Conservation (phyloP, 2,113 vertebrate genomes). For the Gila orcuttii region DNA sequence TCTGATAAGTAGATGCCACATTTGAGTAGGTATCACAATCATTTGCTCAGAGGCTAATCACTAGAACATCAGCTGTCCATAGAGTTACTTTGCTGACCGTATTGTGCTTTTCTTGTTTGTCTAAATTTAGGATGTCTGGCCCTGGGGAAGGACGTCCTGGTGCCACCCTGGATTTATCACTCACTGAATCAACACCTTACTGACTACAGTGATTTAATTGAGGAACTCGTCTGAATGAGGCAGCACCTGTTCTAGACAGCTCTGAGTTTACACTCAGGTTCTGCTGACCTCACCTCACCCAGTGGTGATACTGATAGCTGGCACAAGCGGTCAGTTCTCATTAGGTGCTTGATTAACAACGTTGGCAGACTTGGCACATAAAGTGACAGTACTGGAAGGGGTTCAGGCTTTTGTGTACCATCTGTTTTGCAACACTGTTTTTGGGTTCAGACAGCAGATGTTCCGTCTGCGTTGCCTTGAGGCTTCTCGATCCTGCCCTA, state of each 20-base stretch:
- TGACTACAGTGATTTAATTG: slow-evolving; percentile 33
- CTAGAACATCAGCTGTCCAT: neutral
- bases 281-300: neutral
- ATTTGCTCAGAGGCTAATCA: neutral
- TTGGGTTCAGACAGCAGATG: slow-evolving; percentile 54
- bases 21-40: neutral
- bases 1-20: neutral
- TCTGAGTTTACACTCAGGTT: neutral
- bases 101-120: slow-evolving; percentile 34
- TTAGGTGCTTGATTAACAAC: slow-evolving; percentile 46
- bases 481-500: slow-evolving; percentile 35
- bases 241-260: slow-evolving; percentile 17
- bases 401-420: slow-evolving; percentile 43
- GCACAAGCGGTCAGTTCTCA: slow-evolving; percentile 33
- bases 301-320: slow-evolving; percentile 28
- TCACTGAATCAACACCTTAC: slow-evolving; percentile 28
- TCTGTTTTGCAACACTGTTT: slow-evolving; percentile 37
- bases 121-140: slow-evolving; percentile 48
- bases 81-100: neutral
- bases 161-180: slow-evolving; percentile 29
- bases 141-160: slow-evolving; percentile 23
- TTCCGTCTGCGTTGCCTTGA: slow-evolving; percentile 43
- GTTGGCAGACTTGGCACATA: slow-evolving; percentile 7
- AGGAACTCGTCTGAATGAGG: slow-evolving; percentile 6
- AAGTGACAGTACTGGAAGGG: slow-evolving; percentile 53